phyloP scores from a whole-genome alignment of 1,140 invertebrate genomes.

The Druon quercuslanigerum region DNA sequence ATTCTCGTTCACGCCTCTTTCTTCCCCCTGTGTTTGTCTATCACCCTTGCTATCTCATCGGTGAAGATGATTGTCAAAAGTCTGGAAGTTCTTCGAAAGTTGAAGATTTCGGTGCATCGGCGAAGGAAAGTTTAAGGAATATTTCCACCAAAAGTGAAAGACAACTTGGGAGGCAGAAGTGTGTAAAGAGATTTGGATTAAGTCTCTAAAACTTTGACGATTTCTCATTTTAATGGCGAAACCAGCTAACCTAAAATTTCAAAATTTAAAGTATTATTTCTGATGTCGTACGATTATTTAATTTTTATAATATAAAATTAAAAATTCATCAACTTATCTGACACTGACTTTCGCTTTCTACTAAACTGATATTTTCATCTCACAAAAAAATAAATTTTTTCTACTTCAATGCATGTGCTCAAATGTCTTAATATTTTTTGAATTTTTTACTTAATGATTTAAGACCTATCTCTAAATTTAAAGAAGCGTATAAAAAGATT shows the following conservation, averaged over 20 bases:
- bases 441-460: no score
- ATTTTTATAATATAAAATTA: no score
- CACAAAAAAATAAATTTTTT: neutral
- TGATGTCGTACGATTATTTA: no score
- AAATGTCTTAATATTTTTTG: no score
- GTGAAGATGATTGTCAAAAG: conserved; percentile 23
- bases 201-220: conserved; percentile 6
- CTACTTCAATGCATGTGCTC: no score
- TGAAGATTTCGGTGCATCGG: neutral
- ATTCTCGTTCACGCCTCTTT: conserved; percentile 13
- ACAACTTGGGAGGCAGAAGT: conserved; percentile 1
- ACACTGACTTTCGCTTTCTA: neutral
- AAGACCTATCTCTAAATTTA: no score
- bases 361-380: neutral
- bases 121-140: conserved; percentile 2
- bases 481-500: no score
- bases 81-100: conserved; percentile 23
- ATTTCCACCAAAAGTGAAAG: conserved; percentile 29
- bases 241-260: conserved; percentile 11
- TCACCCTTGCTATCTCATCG: conserved; percentile 15
- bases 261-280: neutral
- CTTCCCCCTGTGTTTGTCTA: conserved; percentile 4
- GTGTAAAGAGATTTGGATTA: conserved; percentile 15
- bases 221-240: neutral
- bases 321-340: no score